A percentile compares a stretch with the other conserved stretches of the same genome.
phyloP scores from a whole-genome alignment of 2,113 vertebrate genomes.

The Bombycilla garrulus region DNA sequence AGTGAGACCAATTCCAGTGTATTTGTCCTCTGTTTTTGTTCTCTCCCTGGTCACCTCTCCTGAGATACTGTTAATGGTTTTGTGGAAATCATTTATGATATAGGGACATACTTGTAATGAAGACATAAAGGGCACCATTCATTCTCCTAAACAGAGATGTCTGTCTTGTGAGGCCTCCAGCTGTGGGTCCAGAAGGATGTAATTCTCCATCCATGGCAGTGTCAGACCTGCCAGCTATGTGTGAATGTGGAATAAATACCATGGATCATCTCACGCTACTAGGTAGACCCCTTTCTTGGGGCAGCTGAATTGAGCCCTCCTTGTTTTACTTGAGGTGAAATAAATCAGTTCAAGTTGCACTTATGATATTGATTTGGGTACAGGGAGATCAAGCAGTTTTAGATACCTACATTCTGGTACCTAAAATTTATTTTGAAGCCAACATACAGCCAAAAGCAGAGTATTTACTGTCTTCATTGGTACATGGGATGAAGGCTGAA shows the following conservation, averaged over 20 bases:
- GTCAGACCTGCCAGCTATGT: neutral
- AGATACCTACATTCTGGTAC: neutral
- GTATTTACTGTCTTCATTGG: neutral
- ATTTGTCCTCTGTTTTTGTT: neutral
- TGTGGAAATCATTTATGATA: neutral
- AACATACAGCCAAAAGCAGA: neutral
- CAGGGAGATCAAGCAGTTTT: neutral
- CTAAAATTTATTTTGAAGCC: neutral
- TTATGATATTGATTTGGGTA: neutral
- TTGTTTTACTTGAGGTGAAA: neutral
- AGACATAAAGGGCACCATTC: neutral
- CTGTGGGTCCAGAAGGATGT: slow-evolving; percentile 5
- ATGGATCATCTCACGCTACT: neutral
- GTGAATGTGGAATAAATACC: neutral
- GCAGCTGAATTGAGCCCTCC: neutral
- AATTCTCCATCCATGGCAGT: neutral
- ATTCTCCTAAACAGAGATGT: neutral
- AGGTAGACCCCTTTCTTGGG: neutral
- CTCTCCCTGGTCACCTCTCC: neutral
- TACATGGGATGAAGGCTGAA: neutral
- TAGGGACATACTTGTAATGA: neutral
- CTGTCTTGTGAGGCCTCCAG: neutral
- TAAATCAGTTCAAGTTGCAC: neutral
- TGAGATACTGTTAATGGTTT: neutral
- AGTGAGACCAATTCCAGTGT: neutral